A percentile compares a stretch with the other conserved stretches of the same genome.
These are phyloP conservation scores for Calephelis nemesis DNA, from an alignment of 1,140 invertebrate species.

Conservation along the genomic window DNA sequence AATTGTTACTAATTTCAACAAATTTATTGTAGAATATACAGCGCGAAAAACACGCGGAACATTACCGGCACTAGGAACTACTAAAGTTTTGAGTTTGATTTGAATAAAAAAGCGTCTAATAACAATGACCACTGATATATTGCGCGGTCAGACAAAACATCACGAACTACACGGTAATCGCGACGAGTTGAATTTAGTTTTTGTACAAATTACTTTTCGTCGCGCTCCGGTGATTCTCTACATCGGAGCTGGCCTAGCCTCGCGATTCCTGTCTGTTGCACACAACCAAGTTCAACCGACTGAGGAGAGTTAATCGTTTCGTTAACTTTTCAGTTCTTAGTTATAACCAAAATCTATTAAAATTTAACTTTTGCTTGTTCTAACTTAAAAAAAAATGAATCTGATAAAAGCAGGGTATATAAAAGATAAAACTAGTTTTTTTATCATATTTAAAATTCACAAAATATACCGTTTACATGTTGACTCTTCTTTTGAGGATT, in stretches of 20 bases:
- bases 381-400: background rate
- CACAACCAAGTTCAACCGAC: slow-evolving; percentile 28
- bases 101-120: slow-evolving; percentile 67
- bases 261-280: slow-evolving; percentile 47
- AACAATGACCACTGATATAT: slow-evolving; percentile 74
- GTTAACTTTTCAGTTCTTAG: background rate
- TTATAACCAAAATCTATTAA: background rate
- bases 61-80: slow-evolving; percentile 63
- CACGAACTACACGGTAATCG: slow-evolving; percentile 71
- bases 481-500: slow-evolving; percentile 45
- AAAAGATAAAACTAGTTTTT: background rate
- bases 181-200: slow-evolving; percentile 76
- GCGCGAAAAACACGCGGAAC: slow-evolving; percentile 53
- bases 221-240: slow-evolving; percentile 74
- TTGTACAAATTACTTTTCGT: slow-evolving; percentile 79
- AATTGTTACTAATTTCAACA: background rate
- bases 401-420: background rate
- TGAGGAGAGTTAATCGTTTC: slow-evolving; percentile 12
- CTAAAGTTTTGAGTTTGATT: slow-evolving; percentile 34
- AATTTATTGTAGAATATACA: slow-evolving; percentile 33
- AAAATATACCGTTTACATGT: slow-evolving; percentile 45
- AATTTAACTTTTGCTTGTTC: background rate
- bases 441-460: background rate
- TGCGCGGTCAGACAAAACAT: slow-evolving; percentile 78
- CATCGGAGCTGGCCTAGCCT: slow-evolving; percentile 57